Percentiles rank a stretch among this genome's conserved stretches.
Evolutionary conservation across 53 echinoderm and acorn worm species (phyloP).

Genomic region (Pentamera pediparva): DNA sequence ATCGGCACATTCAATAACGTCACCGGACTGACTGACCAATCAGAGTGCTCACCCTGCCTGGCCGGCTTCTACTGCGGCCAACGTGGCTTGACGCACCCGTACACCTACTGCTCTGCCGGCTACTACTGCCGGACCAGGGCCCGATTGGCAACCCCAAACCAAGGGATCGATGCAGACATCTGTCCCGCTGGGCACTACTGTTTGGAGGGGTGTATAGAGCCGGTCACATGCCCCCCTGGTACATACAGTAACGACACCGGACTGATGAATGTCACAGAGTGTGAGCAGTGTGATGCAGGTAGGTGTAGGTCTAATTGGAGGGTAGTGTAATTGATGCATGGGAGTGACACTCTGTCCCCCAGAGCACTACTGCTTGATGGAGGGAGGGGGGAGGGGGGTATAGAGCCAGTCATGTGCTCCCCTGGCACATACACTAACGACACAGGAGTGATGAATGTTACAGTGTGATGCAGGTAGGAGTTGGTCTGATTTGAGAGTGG

Average conservation of each 20-base stretch:
- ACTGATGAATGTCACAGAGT: slow-evolving; percentile 89
- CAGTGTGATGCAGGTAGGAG: slow-evolving; percentile 76
- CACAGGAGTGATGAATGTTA: slow-evolving; percentile 61
- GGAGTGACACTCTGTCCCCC: too few species aligned
- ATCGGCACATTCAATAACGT: slow-evolving; percentile 95
- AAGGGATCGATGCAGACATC: slow-evolving; percentile 63
- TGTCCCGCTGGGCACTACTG: slow-evolving; percentile 89
- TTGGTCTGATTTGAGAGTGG: slow-evolving; percentile 86
- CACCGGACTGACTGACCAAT: slow-evolving; percentile 64
- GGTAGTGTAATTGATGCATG: too few species aligned
- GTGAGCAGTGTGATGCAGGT: slow-evolving; percentile 86
- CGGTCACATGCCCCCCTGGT: slow-evolving; percentile 70
- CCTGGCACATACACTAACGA: slow-evolving; percentile 92
- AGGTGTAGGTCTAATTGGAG: too few species aligned
- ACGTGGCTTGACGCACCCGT: slow-evolving; percentile 78
- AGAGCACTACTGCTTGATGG: too few species aligned
- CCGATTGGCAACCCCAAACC: slow-evolving; percentile 66
- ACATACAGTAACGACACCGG: slow-evolving; percentile 84
- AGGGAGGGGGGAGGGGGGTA: not conserved
- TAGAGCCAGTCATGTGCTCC: too few species aligned
- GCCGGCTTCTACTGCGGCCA: slow-evolving; percentile 96
- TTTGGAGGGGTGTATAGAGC: slow-evolving; percentile 74
- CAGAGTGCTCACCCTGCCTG: slow-evolving; percentile 82
- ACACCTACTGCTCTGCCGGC: slow-evolving; percentile 78
- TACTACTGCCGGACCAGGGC: slow-evolving; percentile 81